Conservation (phyloP, 2,113 vertebrate species). For the Pterophyllum scalare region DNA sequence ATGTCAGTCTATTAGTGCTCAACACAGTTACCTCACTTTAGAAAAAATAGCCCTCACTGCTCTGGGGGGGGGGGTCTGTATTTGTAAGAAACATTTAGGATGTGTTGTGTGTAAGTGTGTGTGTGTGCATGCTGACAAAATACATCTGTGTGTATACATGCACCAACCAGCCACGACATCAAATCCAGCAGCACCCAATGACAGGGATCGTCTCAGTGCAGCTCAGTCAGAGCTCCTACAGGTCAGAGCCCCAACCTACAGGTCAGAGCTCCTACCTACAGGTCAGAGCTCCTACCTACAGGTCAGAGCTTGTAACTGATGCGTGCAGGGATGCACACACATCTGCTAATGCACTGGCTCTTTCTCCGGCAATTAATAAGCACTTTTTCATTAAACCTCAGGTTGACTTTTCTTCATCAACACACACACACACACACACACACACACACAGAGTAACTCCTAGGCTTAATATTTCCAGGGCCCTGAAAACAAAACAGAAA, state of each 20-base stretch:
- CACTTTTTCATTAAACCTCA: constrained; percentile 54
- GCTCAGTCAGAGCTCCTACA: too few species aligned
- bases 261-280: too few species aligned
- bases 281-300: too few species aligned
- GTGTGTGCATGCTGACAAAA: not conserved
- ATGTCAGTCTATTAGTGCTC: constrained; percentile 63
- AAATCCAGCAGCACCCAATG: not conserved
- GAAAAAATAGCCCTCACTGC: constrained; percentile 52
- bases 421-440: constrained; percentile 22
- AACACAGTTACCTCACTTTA: constrained; percentile 58
- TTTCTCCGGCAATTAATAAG: too few species aligned
- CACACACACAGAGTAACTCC: not conserved
- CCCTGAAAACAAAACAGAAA: constrained; percentile 74
- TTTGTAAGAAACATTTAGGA: constrained; percentile 37
- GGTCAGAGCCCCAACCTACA: too few species aligned
- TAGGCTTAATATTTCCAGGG: constrained; percentile 59
- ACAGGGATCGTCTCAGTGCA: not conserved
- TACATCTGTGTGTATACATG: not conserved
- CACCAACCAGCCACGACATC: not conserved
- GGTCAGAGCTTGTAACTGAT: not conserved
- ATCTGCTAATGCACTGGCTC: not conserved
- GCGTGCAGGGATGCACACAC: not conserved
- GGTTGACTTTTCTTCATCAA: constrained; percentile 47
- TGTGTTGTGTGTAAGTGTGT: not conserved
- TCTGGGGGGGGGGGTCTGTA: constrained; percentile 14